Evolutionary conservation across 2,888 invertebrate genomes (phyloP).

Genomic region (Andrena fulva): DNA sequence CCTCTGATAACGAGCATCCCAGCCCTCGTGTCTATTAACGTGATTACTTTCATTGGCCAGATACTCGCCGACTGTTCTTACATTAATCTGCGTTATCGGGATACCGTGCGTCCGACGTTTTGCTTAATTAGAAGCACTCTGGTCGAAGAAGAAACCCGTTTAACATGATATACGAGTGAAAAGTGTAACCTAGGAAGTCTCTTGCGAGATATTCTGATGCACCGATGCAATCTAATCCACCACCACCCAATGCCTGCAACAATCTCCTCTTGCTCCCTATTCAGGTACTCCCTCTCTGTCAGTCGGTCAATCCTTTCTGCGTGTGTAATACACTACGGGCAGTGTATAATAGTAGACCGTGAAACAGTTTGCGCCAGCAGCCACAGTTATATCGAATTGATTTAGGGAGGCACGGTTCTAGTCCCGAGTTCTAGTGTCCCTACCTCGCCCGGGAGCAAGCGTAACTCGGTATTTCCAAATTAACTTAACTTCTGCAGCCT

Average conservation of each 20-base stretch:
- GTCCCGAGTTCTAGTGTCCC: not conserved
- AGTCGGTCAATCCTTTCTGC: not conserved
- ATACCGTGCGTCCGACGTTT: constrained; percentile 26
- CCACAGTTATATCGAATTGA: constrained; percentile 44
- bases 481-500: constrained; percentile 60
- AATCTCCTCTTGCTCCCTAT: too few relatives aligned
- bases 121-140: constrained; percentile 42
- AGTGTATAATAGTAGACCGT: not conserved
- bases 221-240: not conserved
- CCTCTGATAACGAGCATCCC: constrained; percentile 32
- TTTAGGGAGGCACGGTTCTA: constrained; percentile 23
- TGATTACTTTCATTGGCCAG: constrained; percentile 46
- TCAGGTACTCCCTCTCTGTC: not conserved
- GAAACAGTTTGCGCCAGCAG: constrained; percentile 24
- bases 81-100: constrained; percentile 42
- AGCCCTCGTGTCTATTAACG: constrained; percentile 30
- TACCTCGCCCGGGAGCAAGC: not conserved
- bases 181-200: too few relatives aligned
- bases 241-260: too few relatives aligned
- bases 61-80: constrained; percentile 33
- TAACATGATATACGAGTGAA: constrained; percentile 8
- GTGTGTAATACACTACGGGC: not conserved
- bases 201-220: not conserved
- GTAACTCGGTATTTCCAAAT: constrained; percentile 60
- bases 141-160: constrained; percentile 14